A percentile compares a stretch with the other conserved stretches of the same genome.
Conservation (phyloP, 2,113 vertebrate genomes). For the Ovis canadensis region DNA sequence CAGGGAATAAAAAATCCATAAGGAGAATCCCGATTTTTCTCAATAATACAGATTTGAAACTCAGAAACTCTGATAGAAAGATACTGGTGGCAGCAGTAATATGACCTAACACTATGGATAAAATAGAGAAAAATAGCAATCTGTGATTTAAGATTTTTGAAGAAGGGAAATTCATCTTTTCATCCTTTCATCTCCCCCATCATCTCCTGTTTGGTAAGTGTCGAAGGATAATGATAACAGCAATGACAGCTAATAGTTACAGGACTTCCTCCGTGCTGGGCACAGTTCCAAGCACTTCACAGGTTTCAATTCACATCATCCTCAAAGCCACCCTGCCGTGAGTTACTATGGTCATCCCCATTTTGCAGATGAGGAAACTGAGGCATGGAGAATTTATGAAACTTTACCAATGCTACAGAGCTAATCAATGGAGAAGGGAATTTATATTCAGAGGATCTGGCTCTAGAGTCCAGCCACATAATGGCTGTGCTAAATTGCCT, state of each 20-base stretch:
- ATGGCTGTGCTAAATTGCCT: background rate
- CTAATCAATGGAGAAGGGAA: background rate
- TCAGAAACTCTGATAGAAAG: conserved; percentile 27
- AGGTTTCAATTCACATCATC: background rate
- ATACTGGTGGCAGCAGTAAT: background rate
- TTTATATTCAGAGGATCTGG: background rate
- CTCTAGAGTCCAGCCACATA: background rate
- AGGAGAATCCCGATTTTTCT: conserved; percentile 12
- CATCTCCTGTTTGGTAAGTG: background rate
- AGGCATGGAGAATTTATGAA: background rate
- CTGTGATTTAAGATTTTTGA: background rate
- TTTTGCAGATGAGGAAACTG: background rate
- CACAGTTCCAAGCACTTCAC: background rate
- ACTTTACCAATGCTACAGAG: background rate
- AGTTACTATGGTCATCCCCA: background rate
- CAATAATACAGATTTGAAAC: conserved; percentile 42
- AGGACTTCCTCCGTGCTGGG: background rate
- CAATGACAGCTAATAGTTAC: background rate
- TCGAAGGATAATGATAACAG: background rate
- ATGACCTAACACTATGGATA: background rate
- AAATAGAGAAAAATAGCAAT: conserved; percentile 1
- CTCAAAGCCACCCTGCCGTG: background rate
- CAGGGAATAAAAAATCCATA: conserved; percentile 32
- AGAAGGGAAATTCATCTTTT: background rate
- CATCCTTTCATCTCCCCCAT: background rate